phyloP scores from a whole-genome alignment of 2,888 invertebrate genomes.

The Erebia epiphron region DNA sequence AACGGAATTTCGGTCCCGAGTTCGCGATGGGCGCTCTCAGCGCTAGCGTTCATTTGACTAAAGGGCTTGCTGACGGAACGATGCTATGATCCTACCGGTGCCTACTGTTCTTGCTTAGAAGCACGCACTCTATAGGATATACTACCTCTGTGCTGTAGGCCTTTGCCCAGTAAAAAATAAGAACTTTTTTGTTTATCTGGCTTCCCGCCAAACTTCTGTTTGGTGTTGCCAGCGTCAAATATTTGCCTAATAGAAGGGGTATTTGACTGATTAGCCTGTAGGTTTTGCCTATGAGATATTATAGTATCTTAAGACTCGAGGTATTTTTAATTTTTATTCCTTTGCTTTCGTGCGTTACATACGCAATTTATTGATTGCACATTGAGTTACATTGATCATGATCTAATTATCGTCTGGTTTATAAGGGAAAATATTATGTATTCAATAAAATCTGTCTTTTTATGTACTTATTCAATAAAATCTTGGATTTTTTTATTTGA shows the following conservation, averaged over 20 bases:
- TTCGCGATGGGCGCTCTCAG: no score
- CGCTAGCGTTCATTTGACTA: no score
- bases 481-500: no score
- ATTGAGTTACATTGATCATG: no score
- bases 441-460: no score
- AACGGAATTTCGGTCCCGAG: no score
- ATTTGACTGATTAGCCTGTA: neutral
- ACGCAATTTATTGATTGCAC: no score
- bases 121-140: no score
- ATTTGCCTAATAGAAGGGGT: neutral
- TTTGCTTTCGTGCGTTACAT: neutral
- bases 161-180: conserved; percentile 1
- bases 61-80: no score
- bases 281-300: neutral
- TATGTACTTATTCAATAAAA: no score
- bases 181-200: neutral
- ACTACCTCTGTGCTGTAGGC: conserved; percentile 5
- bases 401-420: neutral
- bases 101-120: no score
- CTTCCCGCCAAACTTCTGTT: neutral
- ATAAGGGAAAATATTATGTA: neutral
- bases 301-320: neutral
- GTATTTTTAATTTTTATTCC: conserved; percentile 1
- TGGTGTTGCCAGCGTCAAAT: neutral
- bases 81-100: no score